phyloP scores from a whole-genome alignment of 1,140 invertebrate genomes.

The Nasonia longicornis region DNA sequence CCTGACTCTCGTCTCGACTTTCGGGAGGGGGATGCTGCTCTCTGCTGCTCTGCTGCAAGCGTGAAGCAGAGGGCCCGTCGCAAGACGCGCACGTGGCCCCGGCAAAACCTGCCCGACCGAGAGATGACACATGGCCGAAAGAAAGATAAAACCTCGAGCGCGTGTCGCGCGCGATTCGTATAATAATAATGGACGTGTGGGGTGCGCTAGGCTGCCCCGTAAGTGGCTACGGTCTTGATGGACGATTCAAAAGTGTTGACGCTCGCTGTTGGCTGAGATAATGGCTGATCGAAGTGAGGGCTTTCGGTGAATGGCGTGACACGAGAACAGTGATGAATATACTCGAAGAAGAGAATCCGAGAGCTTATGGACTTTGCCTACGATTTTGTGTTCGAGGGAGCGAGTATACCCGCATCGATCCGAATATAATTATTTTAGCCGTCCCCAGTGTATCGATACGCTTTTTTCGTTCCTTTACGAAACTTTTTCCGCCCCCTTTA shows the following conservation, averaged over 20 bases:
- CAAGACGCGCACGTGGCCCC: slow-evolving; percentile 44
- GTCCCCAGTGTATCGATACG: not conserved
- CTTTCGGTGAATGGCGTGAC: too few species aligned
- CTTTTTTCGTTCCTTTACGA: not conserved
- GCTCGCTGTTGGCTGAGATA: too few species aligned
- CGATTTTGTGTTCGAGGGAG: too few species aligned
- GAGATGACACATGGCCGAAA: slow-evolving; percentile 44
- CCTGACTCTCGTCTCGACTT: not conserved
- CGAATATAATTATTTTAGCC: slow-evolving; percentile 20
- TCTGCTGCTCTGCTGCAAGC: too few species aligned
- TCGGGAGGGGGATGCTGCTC: not conserved
- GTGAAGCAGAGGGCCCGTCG: not conserved
- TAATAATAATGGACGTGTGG: not conserved
- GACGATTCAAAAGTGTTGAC: too few species aligned
- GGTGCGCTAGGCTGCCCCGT: too few species aligned
- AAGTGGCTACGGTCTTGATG: too few species aligned
- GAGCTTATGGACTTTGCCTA: too few species aligned
- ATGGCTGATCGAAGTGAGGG: too few species aligned
- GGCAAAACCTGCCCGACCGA: slow-evolving; percentile 36
- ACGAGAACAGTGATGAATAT: too few species aligned
- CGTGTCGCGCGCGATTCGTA: slow-evolving; percentile 13
- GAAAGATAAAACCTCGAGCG: slow-evolving; percentile 43
- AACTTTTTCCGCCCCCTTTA: slow-evolving; percentile 10
- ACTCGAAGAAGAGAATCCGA: too few species aligned
- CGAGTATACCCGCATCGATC: not conserved